Conservation (phyloP, 1,140 invertebrate genomes). For the Liolophura sinensis region DNA sequence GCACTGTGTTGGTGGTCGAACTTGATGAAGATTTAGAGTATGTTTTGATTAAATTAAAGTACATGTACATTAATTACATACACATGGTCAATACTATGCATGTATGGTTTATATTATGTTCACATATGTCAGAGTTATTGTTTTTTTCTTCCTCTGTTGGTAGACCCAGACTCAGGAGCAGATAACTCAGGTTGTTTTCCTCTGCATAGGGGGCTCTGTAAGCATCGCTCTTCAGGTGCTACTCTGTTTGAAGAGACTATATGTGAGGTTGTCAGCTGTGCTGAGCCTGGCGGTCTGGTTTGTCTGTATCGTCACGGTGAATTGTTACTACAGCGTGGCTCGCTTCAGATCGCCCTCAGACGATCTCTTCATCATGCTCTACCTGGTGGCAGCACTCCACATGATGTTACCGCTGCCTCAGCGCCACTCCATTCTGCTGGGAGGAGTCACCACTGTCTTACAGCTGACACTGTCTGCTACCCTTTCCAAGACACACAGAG, state of each 20-base stretch:
- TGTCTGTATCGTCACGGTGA: background rate
- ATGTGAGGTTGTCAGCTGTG: background rate
- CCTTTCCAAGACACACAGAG: slow-evolving; percentile 20
- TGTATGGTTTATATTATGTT: too few relatives aligned
- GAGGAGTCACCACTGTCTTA: slow-evolving; percentile 23
- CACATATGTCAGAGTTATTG: too few relatives aligned
- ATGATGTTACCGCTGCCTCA: slow-evolving; percentile 47
- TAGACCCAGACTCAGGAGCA: background rate
- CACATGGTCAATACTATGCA: too few relatives aligned
- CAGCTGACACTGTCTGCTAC: slow-evolving; percentile 33
- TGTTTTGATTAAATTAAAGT: too few relatives aligned
- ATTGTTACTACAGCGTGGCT: slow-evolving; percentile 3
- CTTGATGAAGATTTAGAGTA: too few relatives aligned
- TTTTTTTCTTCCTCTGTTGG: too few relatives aligned
- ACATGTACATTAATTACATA: too few relatives aligned
- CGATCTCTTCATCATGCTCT: slow-evolving; percentile 36
- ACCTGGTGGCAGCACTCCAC: slow-evolving; percentile 38
- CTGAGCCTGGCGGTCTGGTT: background rate
- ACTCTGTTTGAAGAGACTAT: background rate
- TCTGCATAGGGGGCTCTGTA: background rate
- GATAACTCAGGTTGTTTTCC: background rate
- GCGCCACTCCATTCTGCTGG: slow-evolving; percentile 32
- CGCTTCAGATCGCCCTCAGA: slow-evolving; percentile 17
- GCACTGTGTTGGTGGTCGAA: too few relatives aligned
- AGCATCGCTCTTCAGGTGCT: background rate